Evolutionary conservation across 2,797 vertebrate genomes (phyloP), one percentile per base, ranked within the genome.

Genomic region (Hippopotamyrus pictus): DNA sequence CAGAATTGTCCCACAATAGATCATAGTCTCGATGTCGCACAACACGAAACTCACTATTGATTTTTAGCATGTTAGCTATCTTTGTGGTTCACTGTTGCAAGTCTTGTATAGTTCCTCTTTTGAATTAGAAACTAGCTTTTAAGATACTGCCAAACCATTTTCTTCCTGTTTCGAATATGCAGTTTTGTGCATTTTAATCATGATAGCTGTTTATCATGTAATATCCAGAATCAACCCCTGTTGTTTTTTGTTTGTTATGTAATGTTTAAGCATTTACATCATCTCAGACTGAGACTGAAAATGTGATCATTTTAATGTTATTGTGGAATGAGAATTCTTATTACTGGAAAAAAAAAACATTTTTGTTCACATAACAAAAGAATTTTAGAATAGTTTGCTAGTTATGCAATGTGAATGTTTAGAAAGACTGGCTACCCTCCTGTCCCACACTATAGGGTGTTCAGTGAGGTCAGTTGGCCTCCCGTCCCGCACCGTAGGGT

Each of bases 271-370:
- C 79, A 76, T 91, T 69, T 90, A 89, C 88, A 89, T 88, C 88
- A 88, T 89, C 88, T 25, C 46, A 90, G 90, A 92, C 89, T 87
- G 88, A 93, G 91, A 91, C 93, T 93, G 92, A 94, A 93, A 94
- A 82, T 88, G 89, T 88, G 25, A 51, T 14, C 50, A 11, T 91
- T 92, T 50, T 59, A 0, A 11, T 29, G 33, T 65, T 62, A 44
- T 6, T 44, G 37, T 79, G 41, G 17, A 44, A 79, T 79, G 73
- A 79, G 5, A 44, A 79, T 41, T 79, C 5, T 44, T 37, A 79
- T 79, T 79, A 19, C 37, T 41, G 33, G 29, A n/a, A 19, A 76
- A 76, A 65, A 59, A 19, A 37, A 37, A 17, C 65, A 22, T 59
- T 59, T 25, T 44, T 79, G 37, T 79, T 79, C 73, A 44, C 1